Evolutionary conservation across 2,888 invertebrate species (phyloP).

Genomic region (Cerastoderma edule): DNA sequence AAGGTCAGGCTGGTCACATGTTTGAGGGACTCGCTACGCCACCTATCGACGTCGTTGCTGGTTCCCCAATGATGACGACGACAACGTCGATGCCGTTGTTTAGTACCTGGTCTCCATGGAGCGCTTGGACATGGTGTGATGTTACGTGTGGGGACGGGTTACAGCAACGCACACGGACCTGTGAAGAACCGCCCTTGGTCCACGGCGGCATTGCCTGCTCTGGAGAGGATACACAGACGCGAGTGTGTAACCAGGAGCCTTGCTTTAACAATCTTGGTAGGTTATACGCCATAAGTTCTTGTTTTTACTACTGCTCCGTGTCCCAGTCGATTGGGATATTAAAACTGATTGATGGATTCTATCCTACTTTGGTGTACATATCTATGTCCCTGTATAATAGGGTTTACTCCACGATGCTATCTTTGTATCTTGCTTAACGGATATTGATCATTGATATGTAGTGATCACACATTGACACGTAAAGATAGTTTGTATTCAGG

Average conservation of each 20-base stretch:
- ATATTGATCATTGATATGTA: too few species aligned
- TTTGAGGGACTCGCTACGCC: background rate
- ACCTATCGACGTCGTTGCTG: background rate
- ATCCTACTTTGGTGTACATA: background rate
- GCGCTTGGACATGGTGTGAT: constrained; percentile 11
- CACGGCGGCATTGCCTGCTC: constrained; percentile 8
- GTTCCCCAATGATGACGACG: background rate
- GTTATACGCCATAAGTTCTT: background rate
- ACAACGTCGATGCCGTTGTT: background rate
- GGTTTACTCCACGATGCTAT: background rate
- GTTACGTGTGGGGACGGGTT: constrained; percentile 13
- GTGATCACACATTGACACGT: too few species aligned
- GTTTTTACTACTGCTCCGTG: background rate
- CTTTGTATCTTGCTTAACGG: too few species aligned
- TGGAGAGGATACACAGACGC: background rate
- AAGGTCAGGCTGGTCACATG: background rate
- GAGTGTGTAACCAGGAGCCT: background rate
- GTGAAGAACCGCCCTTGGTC: constrained; percentile 4
- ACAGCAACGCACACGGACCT: background rate
- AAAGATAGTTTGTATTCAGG: background rate
- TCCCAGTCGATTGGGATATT: background rate
- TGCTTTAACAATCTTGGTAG: background rate
- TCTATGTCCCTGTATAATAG: background rate
- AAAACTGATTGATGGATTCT: background rate
- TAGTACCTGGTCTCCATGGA: constrained; percentile 3